These are phyloP conservation scores for Zelostemma sp. DNA, from an alignment of 1,140 invertebrate species.

Conservation along the genomic window DNA sequence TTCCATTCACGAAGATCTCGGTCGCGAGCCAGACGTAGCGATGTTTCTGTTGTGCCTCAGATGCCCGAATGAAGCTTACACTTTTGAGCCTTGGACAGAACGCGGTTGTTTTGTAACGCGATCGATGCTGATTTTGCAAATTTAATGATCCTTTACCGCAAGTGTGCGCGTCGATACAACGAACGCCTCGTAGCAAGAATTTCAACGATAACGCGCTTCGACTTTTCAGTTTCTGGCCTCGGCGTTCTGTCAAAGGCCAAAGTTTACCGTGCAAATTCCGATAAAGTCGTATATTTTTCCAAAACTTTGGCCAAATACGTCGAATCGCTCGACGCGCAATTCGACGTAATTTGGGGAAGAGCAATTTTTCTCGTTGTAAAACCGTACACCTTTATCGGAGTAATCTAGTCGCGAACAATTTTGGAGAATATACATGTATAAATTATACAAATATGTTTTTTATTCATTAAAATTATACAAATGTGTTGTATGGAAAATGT, in stretches of 20 bases:
- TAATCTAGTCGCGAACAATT: conserved; percentile 11
- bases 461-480: not conserved
- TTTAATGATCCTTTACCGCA: too few relatives aligned
- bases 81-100: conserved; percentile 45
- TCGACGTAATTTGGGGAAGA: not conserved
- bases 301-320: not conserved
- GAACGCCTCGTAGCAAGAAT: conserved; percentile 18
- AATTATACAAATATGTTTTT: conserved; percentile 27
- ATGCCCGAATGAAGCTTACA: conserved; percentile 30
- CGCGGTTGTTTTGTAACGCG: too few relatives aligned
- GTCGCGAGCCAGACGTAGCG: conserved; percentile 11
- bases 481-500: conserved; percentile 1
- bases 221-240: conserved; percentile 19
- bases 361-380: not conserved
- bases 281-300: conserved; percentile 15
- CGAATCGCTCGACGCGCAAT: not conserved
- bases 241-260: conserved; percentile 45
- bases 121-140: too few relatives aligned
- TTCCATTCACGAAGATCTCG: conserved; percentile 1
- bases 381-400: conserved; percentile 16
- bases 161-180: too few relatives aligned
- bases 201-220: not conserved
- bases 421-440: conserved; percentile 8
- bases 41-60: conserved; percentile 37
- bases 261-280: conserved; percentile 19